Conservation (phyloP, 2,113 vertebrate genomes). For the Atrichornis clamosus region DNA sequence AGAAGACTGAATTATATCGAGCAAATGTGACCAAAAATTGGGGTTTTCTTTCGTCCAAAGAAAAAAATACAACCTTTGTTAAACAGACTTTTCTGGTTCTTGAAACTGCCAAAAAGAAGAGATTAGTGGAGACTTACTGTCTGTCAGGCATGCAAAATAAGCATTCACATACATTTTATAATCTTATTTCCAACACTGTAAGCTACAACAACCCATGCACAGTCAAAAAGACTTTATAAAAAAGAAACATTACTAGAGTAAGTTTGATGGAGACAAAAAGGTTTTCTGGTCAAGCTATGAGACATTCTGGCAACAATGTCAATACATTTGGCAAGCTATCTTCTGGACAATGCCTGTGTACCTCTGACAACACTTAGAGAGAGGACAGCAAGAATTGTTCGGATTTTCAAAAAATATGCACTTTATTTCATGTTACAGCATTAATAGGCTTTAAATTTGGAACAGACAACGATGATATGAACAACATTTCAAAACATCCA, state of each 20-base stretch:
- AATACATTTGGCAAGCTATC: not conserved
- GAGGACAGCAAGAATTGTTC: not conserved
- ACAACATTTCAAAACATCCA: not conserved
- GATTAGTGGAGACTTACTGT: not conserved
- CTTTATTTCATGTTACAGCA: not conserved
- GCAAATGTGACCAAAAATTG: not conserved
- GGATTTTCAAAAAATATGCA: not conserved
- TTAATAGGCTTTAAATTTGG: not conserved
- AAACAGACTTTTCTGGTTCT: not conserved
- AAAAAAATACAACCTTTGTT: not conserved
- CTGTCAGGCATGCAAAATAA: not conserved
- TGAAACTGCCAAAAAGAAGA: not conserved
- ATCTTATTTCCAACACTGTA: not conserved
- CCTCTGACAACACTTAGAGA: not conserved
- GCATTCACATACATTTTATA: not conserved
- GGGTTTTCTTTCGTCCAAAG: not conserved
- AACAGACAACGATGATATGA: not conserved
- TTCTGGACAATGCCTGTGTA: not conserved
- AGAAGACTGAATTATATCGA: not conserved
- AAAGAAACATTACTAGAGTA: not conserved
- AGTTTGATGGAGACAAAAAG: not conserved
- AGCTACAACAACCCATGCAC: not conserved
- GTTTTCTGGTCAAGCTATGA: not conserved
- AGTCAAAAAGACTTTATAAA: not conserved
- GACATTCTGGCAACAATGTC: not conserved